Percentiles rank a stretch among this genome's conserved stretches.
These are phyloP conservation scores for Chalcis sispes DNA, from an alignment of 2,888 invertebrate genomes.

Conservation along the genomic window DNA sequence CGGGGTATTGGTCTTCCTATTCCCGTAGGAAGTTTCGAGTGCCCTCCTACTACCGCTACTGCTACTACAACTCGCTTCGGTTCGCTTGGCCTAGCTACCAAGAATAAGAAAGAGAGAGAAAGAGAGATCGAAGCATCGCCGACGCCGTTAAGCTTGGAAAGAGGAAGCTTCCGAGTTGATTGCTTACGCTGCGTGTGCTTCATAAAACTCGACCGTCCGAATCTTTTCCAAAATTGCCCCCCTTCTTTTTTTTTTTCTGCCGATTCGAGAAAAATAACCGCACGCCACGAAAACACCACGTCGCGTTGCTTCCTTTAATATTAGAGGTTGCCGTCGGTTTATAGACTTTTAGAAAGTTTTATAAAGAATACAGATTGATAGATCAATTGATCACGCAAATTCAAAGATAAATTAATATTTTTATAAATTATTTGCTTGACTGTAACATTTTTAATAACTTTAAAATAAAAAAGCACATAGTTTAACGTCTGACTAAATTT, in stretches of 20 bases:
- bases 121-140: conserved; percentile 22
- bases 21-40: conserved; percentile 67
- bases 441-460: no score
- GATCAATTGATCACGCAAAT: no score
- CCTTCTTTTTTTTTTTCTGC: conserved; percentile 27
- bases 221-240: conserved; percentile 19
- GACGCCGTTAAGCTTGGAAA: conserved; percentile 43
- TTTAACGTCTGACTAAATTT: no score
- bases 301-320: no score
- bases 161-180: conserved; percentile 51
- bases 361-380: no score
- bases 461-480: no score
- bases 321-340: background rate
- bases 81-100: conserved; percentile 42
- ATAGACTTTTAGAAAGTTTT: background rate
- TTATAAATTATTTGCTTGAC: no score
- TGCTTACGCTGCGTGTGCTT: conserved; percentile 64
- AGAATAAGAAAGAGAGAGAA: no score
- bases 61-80: conserved; percentile 66
- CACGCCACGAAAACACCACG: no score
- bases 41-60: conserved; percentile 70
- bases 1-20: conserved; percentile 71
- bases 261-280: conserved; percentile 34
- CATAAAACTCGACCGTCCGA: conserved; percentile 63
- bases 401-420: no score